phyloP scores from a whole-genome alignment of 2,888 invertebrate genomes.

The Galerucella nymphaeae region DNA sequence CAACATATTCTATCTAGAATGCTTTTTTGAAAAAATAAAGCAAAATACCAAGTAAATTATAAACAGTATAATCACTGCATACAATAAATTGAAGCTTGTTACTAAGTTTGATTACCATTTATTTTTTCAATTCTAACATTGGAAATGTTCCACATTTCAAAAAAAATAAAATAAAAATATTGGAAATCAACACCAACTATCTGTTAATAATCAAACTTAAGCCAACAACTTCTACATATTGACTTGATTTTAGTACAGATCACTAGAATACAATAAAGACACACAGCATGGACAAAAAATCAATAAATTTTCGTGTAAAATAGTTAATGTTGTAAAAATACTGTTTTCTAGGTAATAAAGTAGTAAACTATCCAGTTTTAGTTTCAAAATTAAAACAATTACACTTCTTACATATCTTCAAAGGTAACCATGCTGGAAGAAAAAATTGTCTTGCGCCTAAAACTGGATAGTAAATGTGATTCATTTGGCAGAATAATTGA shows the following conservation, averaged over 20 bases:
- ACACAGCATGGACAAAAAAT: constrained; percentile 35
- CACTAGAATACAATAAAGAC: constrained; percentile 40
- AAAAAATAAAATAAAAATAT: background rate
- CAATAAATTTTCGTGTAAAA: background rate
- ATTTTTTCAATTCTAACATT: background rate
- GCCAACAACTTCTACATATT: constrained; percentile 34
- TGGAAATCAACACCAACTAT: constrained; percentile 6
- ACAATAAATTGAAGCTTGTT: constrained; percentile 31
- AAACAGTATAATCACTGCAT: constrained; percentile 43
- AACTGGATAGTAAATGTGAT: too few species aligned
- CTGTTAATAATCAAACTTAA: constrained; percentile 15
- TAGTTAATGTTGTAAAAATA: constrained; percentile 16
- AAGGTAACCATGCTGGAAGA: too few species aligned
- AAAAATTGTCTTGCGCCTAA: too few species aligned
- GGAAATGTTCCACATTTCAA: constrained; percentile 14
- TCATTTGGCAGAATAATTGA: too few species aligned
- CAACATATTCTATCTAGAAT: constrained; percentile 53
- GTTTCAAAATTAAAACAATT: background rate
- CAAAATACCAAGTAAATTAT: constrained; percentile 46
- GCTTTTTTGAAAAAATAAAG: constrained; percentile 48
- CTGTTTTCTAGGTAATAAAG: constrained; percentile 20
- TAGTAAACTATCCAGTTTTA: background rate
- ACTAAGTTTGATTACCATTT: constrained; percentile 26
- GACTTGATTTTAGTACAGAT: constrained; percentile 44
- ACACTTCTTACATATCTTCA: too few species aligned